Evolutionary conservation across 2,888 invertebrate genomes (phyloP).

Genomic region (Orchesellides sinensis): DNA sequence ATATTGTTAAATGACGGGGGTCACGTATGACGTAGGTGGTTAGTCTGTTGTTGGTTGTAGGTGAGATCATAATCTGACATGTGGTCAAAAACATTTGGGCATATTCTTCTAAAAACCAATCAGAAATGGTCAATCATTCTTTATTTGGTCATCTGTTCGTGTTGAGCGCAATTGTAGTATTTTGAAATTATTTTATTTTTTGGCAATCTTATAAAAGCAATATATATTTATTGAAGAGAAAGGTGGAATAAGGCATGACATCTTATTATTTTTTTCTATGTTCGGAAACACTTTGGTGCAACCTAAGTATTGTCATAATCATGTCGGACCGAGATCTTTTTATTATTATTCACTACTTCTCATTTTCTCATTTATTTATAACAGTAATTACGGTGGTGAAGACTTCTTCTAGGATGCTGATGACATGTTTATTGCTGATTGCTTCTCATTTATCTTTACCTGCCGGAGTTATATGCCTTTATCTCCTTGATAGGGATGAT

Average conservation of each 20-base stretch:
- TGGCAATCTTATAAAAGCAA: too few relatives aligned
- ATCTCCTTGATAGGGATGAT: not conserved
- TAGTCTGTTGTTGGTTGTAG: not conserved
- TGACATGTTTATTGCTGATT: slow-evolving; percentile 31
- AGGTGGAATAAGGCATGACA: not conserved
- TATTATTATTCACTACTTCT: not conserved
- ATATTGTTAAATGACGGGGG: too few relatives aligned
- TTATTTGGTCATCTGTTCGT: slow-evolving; percentile 31
- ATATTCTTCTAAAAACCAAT: slow-evolving; percentile 30
- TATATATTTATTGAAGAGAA: not conserved
- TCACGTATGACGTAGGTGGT: not conserved
- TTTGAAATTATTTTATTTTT: not conserved
- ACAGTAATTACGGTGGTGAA: not conserved
- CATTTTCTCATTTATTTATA: not conserved
- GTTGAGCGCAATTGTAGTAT: not conserved
- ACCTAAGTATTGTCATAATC: too few relatives aligned
- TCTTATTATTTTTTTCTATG: too few relatives aligned
- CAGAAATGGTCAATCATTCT: slow-evolving; percentile 31
- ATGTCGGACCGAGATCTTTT: not conserved
- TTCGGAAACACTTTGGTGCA: too few relatives aligned
- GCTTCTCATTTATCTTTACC: slow-evolving; percentile 6
- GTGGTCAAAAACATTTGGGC: slow-evolving; percentile 31
- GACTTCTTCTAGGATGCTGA: not conserved
- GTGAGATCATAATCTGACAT: slow-evolving; percentile 35
- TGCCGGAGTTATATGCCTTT: too few relatives aligned